These are phyloP conservation scores for Malurus splendens DNA, from an alignment of 2,797 vertebrate genomes.

Conservation along the genomic window DNA sequence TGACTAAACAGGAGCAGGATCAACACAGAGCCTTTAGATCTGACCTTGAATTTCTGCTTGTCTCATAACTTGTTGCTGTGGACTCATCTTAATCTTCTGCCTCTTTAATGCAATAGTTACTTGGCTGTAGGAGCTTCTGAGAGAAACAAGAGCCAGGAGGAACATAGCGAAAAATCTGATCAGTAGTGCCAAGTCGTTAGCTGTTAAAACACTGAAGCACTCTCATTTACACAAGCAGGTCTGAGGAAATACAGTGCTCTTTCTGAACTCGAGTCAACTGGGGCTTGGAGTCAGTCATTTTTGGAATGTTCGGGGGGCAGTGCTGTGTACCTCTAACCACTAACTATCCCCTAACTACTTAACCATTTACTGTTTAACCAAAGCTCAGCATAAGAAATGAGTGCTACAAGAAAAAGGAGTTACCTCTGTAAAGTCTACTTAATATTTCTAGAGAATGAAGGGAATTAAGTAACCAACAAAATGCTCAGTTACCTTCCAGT, in stretches of 20 bases:
- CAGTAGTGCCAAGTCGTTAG: not conserved
- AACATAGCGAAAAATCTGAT: not conserved
- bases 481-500: not conserved
- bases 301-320: not conserved
- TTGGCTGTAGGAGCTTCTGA: not conserved
- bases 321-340: not conserved
- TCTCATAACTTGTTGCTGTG: not conserved
- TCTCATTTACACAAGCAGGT: accelerated
- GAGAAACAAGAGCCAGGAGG: not conserved
- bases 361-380: not conserved
- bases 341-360: not conserved
- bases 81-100: not conserved
- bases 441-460: not conserved
- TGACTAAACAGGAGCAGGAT: not conserved
- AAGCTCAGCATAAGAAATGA: not conserved
- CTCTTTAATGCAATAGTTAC: not conserved
- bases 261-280: not conserved
- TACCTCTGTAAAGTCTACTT: not conserved
- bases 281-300: not conserved
- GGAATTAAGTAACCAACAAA: not conserved
- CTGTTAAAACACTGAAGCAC: not conserved
- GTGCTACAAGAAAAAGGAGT: not conserved
- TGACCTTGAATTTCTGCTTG: not conserved
- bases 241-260: not conserved
- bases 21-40: not conserved